A percentile compares a stretch with the other conserved stretches of the same genome.
These are phyloP conservation scores for Pituophis catenifer DNA, from an alignment of 2,113 vertebrate genomes.

Conservation along the genomic window DNA sequence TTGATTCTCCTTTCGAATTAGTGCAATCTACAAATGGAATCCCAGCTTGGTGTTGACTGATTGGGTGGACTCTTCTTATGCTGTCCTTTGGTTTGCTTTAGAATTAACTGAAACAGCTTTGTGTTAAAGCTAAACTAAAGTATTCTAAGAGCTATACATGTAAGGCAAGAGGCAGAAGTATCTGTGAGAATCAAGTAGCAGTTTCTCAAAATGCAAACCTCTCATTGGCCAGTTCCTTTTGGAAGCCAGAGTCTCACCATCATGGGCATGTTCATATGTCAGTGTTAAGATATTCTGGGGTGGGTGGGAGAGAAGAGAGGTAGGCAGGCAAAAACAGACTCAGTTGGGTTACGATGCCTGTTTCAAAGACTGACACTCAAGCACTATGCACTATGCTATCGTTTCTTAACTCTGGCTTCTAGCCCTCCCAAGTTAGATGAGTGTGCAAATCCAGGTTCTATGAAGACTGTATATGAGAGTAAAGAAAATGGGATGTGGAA, in stretches of 20 bases:
- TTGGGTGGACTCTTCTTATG: slow-evolving; percentile 37
- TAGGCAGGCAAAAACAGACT: slow-evolving; percentile 15
- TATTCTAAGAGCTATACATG: slow-evolving; percentile 66
- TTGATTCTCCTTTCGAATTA: slow-evolving; percentile 66
- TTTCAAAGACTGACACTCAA: neutral
- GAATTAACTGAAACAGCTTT: slow-evolving; percentile 57
- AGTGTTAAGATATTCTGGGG: neutral
- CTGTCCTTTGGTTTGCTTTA: slow-evolving; percentile 79
- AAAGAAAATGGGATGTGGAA: slow-evolving; percentile 5
- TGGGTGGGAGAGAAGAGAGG: slow-evolving; percentile 6
- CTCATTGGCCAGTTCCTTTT: slow-evolving; percentile 55
- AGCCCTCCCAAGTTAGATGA: slow-evolving; percentile 15
- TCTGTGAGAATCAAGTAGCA: slow-evolving; percentile 59
- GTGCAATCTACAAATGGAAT: slow-evolving; percentile 80
- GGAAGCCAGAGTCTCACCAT: slow-evolving; percentile 56
- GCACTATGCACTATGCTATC: slow-evolving; percentile 9
- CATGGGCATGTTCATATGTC: slow-evolving; percentile 24
- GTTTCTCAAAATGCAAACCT: slow-evolving; percentile 34
- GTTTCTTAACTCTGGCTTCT: neutral
- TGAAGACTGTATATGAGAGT: neutral
- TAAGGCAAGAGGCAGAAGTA: slow-evolving; percentile 81
- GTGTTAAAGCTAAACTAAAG: slow-evolving; percentile 60
- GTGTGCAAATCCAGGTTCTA: fast-evolving
- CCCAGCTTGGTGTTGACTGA: slow-evolving; percentile 41
- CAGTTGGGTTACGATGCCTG: fast-evolving